Evolutionary conservation across 1,140 invertebrate genomes (phyloP).

Genomic region (Drosophila nannoptera): DNA sequence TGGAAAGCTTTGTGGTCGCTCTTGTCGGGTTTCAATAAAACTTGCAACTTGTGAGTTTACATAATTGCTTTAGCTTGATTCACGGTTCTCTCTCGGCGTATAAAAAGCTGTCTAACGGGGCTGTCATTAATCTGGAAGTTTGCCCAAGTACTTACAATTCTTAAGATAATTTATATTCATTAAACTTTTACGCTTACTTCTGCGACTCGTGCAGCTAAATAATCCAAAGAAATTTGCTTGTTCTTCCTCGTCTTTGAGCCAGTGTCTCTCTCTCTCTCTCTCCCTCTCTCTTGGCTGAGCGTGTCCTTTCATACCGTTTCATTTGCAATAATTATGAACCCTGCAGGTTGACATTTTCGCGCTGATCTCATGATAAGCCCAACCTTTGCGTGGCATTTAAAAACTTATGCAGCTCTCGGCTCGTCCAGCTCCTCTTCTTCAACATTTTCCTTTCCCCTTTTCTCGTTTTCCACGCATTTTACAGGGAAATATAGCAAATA

Average conservation of each 20-base stretch:
- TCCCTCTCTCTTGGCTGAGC: too few species aligned
- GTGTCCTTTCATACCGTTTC: background rate
- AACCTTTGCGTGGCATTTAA: slow-evolving; percentile 17
- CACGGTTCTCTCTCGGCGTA: background rate
- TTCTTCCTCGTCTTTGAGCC: too few species aligned
- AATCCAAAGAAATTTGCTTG: slow-evolving; percentile 22
- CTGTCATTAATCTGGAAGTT: slow-evolving; percentile 19
- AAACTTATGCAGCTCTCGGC: slow-evolving; percentile 8
- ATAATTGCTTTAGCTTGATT: background rate
- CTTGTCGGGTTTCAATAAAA: background rate
- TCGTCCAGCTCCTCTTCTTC: background rate
- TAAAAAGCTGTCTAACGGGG: slow-evolving; percentile 7
- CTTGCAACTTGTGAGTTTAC: background rate
- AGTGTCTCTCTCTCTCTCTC: too few species aligned
- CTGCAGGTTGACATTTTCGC: slow-evolving; percentile 25
- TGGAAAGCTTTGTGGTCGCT: background rate
- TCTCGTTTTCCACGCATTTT: slow-evolving; percentile 5
- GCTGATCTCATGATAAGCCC: slow-evolving; percentile 17
- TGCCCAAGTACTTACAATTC: slow-evolving; percentile 2
- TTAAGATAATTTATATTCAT: slow-evolving; percentile 15
- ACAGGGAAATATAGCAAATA: slow-evolving; percentile 42
- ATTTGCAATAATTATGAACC: slow-evolving; percentile 7
- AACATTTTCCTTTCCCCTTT: background rate
- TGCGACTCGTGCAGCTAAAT: slow-evolving; percentile 1
- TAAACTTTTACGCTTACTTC: slow-evolving; percentile 10